Evolutionary conservation across 2,888 invertebrate species (phyloP).

Genomic region (Eupithecia centaureata): DNA sequence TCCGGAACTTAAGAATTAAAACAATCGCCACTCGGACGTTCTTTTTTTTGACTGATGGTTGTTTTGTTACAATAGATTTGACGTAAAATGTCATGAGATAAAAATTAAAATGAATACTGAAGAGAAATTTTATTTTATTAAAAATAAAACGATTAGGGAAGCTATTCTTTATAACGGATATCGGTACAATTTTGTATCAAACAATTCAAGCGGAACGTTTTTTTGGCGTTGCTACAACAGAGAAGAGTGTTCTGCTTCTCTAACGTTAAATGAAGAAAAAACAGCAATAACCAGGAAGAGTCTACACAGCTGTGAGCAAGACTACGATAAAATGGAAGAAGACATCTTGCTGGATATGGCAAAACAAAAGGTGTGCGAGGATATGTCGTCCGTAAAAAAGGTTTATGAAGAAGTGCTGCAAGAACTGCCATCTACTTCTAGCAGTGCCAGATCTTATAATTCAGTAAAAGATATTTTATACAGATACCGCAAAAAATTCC

Average conservation of each 20-base stretch:
- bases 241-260: conserved; percentile 28
- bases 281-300: conserved; percentile 25
- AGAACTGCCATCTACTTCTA: conserved; percentile 26
- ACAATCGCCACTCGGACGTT: conserved; percentile 14
- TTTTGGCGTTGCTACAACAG: conserved; percentile 30
- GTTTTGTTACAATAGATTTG: conserved; percentile 18
- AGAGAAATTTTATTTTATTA: conserved; percentile 24
- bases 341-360: conserved; percentile 26
- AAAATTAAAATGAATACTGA: conserved; percentile 18
- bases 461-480: conserved; percentile 28
- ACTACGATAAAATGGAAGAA: conserved; percentile 31
- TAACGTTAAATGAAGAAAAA: conserved; percentile 29
- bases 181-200: conserved; percentile 23
- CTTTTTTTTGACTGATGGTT: conserved; percentile 16
- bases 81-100: conserved; percentile 16
- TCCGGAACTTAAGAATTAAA: conserved; percentile 14
- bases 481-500: conserved; percentile 22
- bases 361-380: conserved; percentile 27
- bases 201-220: conserved; percentile 28
- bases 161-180: conserved; percentile 27
- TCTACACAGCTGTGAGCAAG: conserved; percentile 30
- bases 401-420: conserved; percentile 26
- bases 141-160: conserved; percentile 23
- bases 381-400: conserved; percentile 29
- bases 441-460: conserved; percentile 30